Percentiles rank a stretch among this genome's conserved stretches.
Evolutionary conservation across 1,140 invertebrate species (phyloP).

Genomic region (Scaptomyza hsui): DNA sequence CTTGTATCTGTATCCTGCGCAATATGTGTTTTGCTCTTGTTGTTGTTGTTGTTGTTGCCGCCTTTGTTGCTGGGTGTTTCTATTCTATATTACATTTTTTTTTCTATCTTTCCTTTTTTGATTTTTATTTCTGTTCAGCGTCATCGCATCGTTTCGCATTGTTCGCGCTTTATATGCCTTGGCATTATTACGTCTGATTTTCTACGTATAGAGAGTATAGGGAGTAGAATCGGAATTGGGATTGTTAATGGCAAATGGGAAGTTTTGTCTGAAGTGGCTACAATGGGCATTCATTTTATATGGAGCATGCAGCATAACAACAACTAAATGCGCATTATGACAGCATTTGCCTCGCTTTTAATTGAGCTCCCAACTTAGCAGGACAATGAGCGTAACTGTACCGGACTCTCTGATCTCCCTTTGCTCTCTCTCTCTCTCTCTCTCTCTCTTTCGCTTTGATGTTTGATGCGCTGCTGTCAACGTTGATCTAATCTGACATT

Average conservation of each 20-base stretch:
- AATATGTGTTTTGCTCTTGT: conserved; percentile 57
- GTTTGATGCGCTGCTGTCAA: conserved; percentile 41
- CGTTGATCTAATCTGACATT: conserved; percentile 76
- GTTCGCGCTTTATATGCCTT: conserved; percentile 54
- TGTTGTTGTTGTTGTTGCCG: conserved; percentile 56
- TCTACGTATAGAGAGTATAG: conserved; percentile 12
- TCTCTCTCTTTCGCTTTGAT: not conserved
- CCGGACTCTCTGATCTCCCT: conserved; percentile 19
- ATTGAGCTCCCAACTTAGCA: conserved; percentile 49
- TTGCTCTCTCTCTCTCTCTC: not conserved
- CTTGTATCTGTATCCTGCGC: conserved; percentile 71
- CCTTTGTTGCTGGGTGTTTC: conserved; percentile 50
- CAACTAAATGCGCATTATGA: conserved; percentile 76
- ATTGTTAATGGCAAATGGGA: conserved; percentile 44
- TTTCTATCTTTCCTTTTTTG: conserved; percentile 14
- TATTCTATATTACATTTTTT: conserved; percentile 10
- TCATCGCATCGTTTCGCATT: conserved; percentile 61
- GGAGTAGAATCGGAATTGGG: not conserved
- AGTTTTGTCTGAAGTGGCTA: conserved; percentile 39
- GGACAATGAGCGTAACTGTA: conserved; percentile 52
- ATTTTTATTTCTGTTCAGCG: conserved; percentile 36
- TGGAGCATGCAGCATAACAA: conserved; percentile 48
- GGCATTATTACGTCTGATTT: conserved; percentile 74
- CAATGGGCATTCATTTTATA: conserved; percentile 64
- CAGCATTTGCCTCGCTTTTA: conserved; percentile 65